Evolutionary conservation across 2,113 vertebrate species (phyloP), one percentile per base, ranked within the genome.

Genomic region (Meriones unguiculatus): DNA sequence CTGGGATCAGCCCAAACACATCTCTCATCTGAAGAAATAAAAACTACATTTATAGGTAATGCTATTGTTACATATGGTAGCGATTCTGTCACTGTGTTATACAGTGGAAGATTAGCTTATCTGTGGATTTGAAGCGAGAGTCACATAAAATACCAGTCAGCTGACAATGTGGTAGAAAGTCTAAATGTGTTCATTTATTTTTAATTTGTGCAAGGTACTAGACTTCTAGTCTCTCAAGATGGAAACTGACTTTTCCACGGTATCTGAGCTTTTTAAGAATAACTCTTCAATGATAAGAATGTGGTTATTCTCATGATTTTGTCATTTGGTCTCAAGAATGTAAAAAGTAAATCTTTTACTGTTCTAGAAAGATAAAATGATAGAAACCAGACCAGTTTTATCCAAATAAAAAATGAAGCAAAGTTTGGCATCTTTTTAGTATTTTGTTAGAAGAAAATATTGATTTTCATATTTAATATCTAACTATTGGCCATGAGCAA

Each of bases 11-110:
- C 57, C 57, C 12, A 57, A 57, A 15, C 11, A 15, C 15, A 57
- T 57, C 12, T 15, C 57, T 57, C 57, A 57, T 57, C 14, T 57
- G 57, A 14, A 15, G 57, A 15, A 57, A 57, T 57, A 57, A 57
- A 46, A 57, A 15, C 57, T 57, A 57, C 15, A 15, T 57, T 57
- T 57, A 57, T 38, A 18, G 15, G 14, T 24, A 20, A n/a, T 25
- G 28, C 30, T 80, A 46, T 24, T 24, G 7, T 13, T 81, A 4
- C 0, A n/a, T 1, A 0, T 2, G 18, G 0, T 10, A 1, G 0
- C 69, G 15, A n/a, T 12, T 50, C 15, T 28, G 14, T 78, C 4
- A 78, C 3, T 41, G 2, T 17, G 18, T 17, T 46, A 8, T 13
- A 18, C 1, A 17, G 3, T 17, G 91, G 80, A 67, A 86, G 32